Evolutionary conservation across 2,888 invertebrate genomes (phyloP), one percentile per base, ranked within the genome.

Genomic region (Resseliella maxima): DNA sequence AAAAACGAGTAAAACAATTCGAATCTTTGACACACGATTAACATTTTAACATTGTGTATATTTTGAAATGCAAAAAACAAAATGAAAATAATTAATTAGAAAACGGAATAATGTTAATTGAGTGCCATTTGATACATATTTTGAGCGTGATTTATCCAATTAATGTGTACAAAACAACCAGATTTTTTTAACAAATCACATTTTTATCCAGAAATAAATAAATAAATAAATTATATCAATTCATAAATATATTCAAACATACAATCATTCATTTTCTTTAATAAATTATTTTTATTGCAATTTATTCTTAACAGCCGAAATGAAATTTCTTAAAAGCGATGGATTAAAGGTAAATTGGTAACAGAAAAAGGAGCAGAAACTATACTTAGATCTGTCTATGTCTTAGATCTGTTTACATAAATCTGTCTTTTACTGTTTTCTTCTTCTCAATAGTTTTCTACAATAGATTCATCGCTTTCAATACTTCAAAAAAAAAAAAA

Each of bases 221-320:
- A n/a, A n/a, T n/a, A n/a, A n/a, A 72, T 72, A 72, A 72, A 72
- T 72, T 72, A 72, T 72, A 72, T 31, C 8, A 72, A 72, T 24
- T 59, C 24, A 5, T 24, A 59, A 59, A 59, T 24, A 12, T 31
- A 72, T 12, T 2, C 1, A 10, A 10, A 18, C 27, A 18, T n/a
- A 3, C 31, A 31, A 31, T 72, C 24, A 59, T 72, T 72, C 31
- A 31, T 72, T 72, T 31, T n/a, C n/a, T n/a, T n/a, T n/a, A n/a
- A n/a, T n/a, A n/a, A n/a, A n/a, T n/a, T n/a, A n/a, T n/a, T n/a
- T n/a, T n/a, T n/a, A n/a, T n/a, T n/a, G n/a, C n/a, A n/a, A n/a
- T n/a, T n/a, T n/a, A n/a, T n/a, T n/a, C n/a, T n/a, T n/a, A n/a
- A n/a, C n/a, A n/a, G n/a, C n/a, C n/a, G n/a, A n/a, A n/a, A n/a